A percentile compares a stretch with the other conserved stretches of the same genome.
Conservation (phyloP, 2,888 invertebrate species). For the Stenodera caucasica region DNA sequence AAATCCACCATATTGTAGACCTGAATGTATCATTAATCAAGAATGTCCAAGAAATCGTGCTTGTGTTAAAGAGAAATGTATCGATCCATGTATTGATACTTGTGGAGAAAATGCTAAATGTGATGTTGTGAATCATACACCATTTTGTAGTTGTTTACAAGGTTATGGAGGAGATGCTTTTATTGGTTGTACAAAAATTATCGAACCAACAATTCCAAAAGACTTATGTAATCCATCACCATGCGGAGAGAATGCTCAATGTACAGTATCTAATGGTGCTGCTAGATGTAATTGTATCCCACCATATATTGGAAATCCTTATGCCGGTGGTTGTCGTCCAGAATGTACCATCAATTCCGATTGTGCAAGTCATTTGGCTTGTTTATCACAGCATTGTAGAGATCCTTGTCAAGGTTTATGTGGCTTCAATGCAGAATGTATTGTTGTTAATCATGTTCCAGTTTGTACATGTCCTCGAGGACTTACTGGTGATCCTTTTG, state of each 20-base stretch:
- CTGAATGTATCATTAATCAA: constrained; percentile 81
- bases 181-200: constrained; percentile 70
- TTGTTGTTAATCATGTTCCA: constrained; percentile 80
- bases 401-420: constrained; percentile 86
- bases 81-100: constrained; percentile 75
- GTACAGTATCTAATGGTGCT: constrained; percentile 68
- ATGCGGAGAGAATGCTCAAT: constrained; percentile 83
- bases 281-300: constrained; percentile 84
- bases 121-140: constrained; percentile 76
- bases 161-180: constrained; percentile 86
- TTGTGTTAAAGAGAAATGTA: constrained; percentile 80
- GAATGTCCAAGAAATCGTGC: constrained; percentile 79
- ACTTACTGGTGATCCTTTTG: constrained; percentile 81
- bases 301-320: constrained; percentile 86
- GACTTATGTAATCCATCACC: constrained; percentile 78
- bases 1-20: constrained; percentile 78
- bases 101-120: constrained; percentile 82
- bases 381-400: constrained; percentile 81
- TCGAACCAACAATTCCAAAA: constrained; percentile 34
- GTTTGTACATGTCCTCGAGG: constrained; percentile 78
- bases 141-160: constrained; percentile 75
- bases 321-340: constrained; percentile 80
- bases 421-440: constrained; percentile 80
- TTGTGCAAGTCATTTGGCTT: constrained; percentile 75
- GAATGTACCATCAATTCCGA: constrained; percentile 83